Conservation (phyloP, 2,888 invertebrate genomes). For the Netelia melanura region DNA sequence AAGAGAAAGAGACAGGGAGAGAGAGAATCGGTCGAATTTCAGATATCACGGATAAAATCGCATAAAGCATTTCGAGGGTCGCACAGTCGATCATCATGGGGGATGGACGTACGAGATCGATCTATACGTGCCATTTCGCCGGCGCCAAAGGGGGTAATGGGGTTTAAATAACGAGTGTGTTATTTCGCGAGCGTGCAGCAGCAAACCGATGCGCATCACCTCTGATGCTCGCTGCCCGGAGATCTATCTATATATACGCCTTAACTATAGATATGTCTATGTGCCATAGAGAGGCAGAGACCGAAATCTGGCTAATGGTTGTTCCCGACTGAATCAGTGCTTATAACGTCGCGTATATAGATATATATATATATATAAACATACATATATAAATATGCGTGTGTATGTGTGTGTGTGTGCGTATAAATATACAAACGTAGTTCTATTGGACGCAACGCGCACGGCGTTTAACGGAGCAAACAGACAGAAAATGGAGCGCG, state of each 20-base stretch:
- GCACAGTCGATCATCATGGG: slow-evolving; percentile 50
- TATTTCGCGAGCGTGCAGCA: slow-evolving; percentile 60
- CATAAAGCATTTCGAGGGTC: background rate
- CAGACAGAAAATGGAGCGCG: slow-evolving; percentile 85
- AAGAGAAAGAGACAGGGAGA: slow-evolving; percentile 1
- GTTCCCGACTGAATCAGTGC: slow-evolving; percentile 81
- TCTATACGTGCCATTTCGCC: slow-evolving; percentile 52
- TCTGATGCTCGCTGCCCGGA: slow-evolving; percentile 58
- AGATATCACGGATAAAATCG: background rate
- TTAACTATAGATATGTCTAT: slow-evolving; percentile 6
- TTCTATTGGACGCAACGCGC: slow-evolving; percentile 9
- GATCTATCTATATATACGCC: background rate
- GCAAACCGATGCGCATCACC: slow-evolving; percentile 37
- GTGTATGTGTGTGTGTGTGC: background rate
- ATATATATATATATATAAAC: background rate
- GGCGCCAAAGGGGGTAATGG: slow-evolving; percentile 54
- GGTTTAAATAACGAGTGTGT: slow-evolving; percentile 67
- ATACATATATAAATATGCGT: background rate
- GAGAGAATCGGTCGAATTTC: slow-evolving; percentile 1
- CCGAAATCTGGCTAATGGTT: slow-evolving; percentile 82
- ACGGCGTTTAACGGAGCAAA: slow-evolving; percentile 83
- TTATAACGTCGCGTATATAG: background rate
- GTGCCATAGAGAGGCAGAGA: slow-evolving; percentile 67
- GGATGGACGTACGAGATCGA: slow-evolving; percentile 57
- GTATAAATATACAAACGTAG: background rate